Conservation (phyloP, 92 coral and sea anemone genomes). For the Palythoa grandis region DNA sequence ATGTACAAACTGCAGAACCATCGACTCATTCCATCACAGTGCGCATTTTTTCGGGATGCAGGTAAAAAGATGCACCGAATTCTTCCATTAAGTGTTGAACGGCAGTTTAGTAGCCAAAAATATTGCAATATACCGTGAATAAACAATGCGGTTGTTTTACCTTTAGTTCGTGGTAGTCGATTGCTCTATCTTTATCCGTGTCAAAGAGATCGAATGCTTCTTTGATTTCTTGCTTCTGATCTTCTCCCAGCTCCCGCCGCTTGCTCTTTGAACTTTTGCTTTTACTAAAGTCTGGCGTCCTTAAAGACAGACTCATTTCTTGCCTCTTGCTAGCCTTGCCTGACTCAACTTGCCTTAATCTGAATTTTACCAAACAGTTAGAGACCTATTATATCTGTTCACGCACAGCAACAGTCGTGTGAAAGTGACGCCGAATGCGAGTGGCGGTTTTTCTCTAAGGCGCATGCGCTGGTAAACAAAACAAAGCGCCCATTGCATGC, state of each 20-base stretch:
- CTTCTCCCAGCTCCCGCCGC: slow-evolving; percentile 96
- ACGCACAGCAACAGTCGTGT: slow-evolving; percentile 29
- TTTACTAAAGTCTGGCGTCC: slow-evolving; percentile 96
- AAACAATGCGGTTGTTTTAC: slow-evolving; percentile 43
- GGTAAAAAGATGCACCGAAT: too few species aligned
- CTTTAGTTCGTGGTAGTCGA: slow-evolving; percentile 97
- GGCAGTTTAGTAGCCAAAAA: background rate
- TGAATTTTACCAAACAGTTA: slow-evolving; percentile 5
- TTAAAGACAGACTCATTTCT: slow-evolving; percentile 88
- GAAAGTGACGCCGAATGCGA: slow-evolving; percentile 70
- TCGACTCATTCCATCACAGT: background rate
- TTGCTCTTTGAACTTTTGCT: slow-evolving; percentile 85
- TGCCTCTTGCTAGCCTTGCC: slow-evolving; percentile 6
- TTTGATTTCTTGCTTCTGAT: slow-evolving; percentile 97
- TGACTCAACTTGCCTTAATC: background rate
- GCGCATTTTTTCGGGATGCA: too few species aligned
- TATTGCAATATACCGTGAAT: background rate
- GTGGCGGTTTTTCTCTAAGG: slow-evolving; percentile 59
- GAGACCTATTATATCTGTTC: background rate
- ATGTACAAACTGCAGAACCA: background rate
- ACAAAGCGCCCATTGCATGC: slow-evolving; percentile 43
- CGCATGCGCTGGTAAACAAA: slow-evolving; percentile 65
- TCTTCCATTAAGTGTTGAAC: background rate
- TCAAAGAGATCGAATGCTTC: slow-evolving; percentile 98
- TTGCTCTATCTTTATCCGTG: slow-evolving; percentile 95